Percentiles rank a stretch among this genome's conserved stretches.
phyloP scores from a whole-genome alignment of 2,797 vertebrate species.

The Chiloscyllium punctatum region DNA sequence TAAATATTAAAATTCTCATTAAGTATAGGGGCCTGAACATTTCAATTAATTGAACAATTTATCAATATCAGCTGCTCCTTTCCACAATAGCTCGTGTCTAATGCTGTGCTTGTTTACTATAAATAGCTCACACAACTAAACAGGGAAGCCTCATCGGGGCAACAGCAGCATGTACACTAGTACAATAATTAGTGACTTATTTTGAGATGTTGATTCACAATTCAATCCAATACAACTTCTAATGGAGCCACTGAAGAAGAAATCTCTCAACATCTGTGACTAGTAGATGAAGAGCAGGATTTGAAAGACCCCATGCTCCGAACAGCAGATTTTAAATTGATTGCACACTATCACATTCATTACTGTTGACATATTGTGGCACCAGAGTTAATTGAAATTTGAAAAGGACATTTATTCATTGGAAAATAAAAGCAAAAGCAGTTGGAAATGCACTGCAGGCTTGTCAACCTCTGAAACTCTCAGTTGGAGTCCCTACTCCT shows the following conservation, averaged over 20 bases:
- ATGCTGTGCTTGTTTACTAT: not conserved
- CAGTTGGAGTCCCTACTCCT: not conserved
- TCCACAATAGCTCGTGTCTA: not conserved
- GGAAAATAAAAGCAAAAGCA: not conserved
- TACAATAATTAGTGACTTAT: not conserved
- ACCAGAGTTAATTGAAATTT: not conserved
- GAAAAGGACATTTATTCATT: constrained; percentile 7
- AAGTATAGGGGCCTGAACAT: not conserved
- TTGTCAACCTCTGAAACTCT: not conserved
- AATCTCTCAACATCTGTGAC: constrained; percentile 13
- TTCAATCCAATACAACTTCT: not conserved
- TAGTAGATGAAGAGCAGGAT: not conserved
- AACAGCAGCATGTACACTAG: not conserved
- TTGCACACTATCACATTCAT: not conserved
- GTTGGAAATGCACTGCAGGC: not conserved
- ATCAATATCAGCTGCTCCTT: not conserved
- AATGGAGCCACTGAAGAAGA: not conserved
- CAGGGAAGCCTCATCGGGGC: not conserved
- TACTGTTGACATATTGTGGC: not conserved
- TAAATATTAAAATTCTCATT: constrained; percentile 26
- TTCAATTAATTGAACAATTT: constrained; percentile 18
- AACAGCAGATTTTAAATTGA: constrained; percentile 3
- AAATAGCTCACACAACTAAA: not conserved
- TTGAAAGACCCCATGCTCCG: not conserved
- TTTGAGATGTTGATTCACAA: not conserved